Base-by-base conservation (phyloP, 2,797 vertebrate species). In the Ceyx erithaca region DNA sequence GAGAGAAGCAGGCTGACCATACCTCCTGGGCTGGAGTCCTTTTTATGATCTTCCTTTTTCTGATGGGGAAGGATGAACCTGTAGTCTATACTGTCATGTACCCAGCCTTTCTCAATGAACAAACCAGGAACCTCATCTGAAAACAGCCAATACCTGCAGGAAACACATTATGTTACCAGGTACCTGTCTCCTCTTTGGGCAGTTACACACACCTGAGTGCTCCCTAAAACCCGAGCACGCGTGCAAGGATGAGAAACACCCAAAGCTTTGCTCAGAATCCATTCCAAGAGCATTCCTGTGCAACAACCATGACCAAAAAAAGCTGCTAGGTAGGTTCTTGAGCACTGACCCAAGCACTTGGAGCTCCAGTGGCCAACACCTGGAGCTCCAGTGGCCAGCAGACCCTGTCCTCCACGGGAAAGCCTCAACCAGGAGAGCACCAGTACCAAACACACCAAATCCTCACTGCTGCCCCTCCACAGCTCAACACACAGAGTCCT, bases 61-160 rank as follows among this genome's bases (percentile, higher is more conserved):
- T 96, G 97, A 23, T 97, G 97, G 12, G 98, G 98, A 82, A 98
- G 98, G 22, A 91, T 98, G 94, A 99, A 99, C 85, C 91, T 98
- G 96, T 99, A 99, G 93, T 99, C 98, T 49, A 99, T 99, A 92
- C 98, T 98, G 73, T 99, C 98, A 21, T 99, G 98, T 10, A 99
- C 99, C 99, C 99, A 99, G 76, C 99, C 99, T 89, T 99, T 99
- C 96, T 99, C 99, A 35, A 99, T 97, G 96, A 99, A 99, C 80
- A 99, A 97, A 31, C 99, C 99, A 48, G 99, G 99, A 94, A 99
- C 98, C 72, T 99, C 98, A 37, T 99, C 99, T 0, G 99, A 99
- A 97, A 99, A 99, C 51, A 99, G 98, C 99, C 99, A 99, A 91
- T 99, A 99, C 91, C 99, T 99, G 87, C 64, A 96, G 87, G 95